Evolutionary conservation across 2,888 invertebrate species (phyloP), one percentile per base, ranked within the genome.

Genomic region (Lissonota sp.): DNA sequence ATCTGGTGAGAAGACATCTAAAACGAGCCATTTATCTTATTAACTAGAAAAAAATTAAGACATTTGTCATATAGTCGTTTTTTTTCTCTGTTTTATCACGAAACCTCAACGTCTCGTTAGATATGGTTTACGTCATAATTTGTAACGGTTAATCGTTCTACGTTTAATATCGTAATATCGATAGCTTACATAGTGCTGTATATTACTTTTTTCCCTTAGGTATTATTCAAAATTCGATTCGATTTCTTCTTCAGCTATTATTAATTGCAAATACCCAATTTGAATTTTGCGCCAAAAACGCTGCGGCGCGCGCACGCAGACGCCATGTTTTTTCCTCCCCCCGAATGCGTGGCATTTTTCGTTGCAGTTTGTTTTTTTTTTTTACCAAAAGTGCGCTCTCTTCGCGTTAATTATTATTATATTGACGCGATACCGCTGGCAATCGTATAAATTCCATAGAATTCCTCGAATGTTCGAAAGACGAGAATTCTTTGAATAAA

Each of bases 41-140:
- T 40, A 10, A 57, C 49, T 26, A 57, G 58, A 51, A 57, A 14
- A 71, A 58, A 53, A 10, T 74, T 37, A 26, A 46, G 42, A 37
- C 39, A 58, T 63, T 63, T 55, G 16, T 58, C 39, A 60, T 71
- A 62, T 79, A 53, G 58, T 77, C 44, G 53, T 53, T 57, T 55
- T 16, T 58, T 60, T 77, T 69, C 60, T 70, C 55, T 63, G 60
- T 8, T 63, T 70, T 67, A 75, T 79, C 66, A 69, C 16, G 63
- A 69, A 86, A 83, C 80, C 75, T 84, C 83, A 85, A 85, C 86
- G 84, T 84, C 83, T 82, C 85, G 73, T 85, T 26, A 86, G 90
- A 88, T 89, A 90, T 88, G 90, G 82, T 88, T 89, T 87, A 88
- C 85, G 86, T 87, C 81, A 82, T 88, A 86, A 83, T 84, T 74